Percentiles rank a stretch among this genome's conserved stretches.
phyloP scores from a whole-genome alignment of 2,797 vertebrate genomes.

The Bradypus variegatus region DNA sequence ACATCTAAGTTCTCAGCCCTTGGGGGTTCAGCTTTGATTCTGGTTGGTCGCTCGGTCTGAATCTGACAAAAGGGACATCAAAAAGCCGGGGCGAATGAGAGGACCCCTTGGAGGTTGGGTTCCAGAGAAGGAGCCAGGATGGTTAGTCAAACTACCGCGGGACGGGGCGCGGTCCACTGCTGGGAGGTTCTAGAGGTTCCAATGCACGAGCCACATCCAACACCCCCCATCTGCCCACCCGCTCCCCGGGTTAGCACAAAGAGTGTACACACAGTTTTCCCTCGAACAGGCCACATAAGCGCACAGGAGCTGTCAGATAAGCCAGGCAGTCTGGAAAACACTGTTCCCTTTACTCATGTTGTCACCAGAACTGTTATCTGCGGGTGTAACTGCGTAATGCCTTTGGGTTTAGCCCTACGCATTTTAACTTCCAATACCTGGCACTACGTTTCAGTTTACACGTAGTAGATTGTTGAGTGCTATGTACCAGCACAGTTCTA shows the following conservation, averaged over 20 bases:
- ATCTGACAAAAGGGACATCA: not conserved
- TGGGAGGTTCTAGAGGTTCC: not conserved
- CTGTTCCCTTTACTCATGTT: not conserved
- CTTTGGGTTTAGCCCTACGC: not conserved
- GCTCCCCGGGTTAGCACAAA: not conserved
- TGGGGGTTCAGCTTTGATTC: not conserved
- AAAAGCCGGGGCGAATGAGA: not conserved
- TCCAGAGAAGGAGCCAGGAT: not conserved
- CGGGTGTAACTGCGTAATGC: not conserved
- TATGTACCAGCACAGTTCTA: not conserved
- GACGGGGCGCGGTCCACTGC: accelerated
- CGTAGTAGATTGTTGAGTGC: accelerated
- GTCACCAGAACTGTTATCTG: not conserved
- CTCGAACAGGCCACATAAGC: accelerated
- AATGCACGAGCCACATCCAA: accelerated
- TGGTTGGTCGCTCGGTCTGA: accelerated
- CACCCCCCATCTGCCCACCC: not conserved
- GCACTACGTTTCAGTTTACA: not conserved
- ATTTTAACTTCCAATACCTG: not conserved
- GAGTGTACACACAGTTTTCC: not conserved
- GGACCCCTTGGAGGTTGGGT: no score
- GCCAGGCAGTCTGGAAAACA: not conserved
- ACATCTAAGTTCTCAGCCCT: not conserved
- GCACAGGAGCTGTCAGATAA: not conserved
- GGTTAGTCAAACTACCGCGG: accelerated